Conservation (phyloP, 2,113 vertebrate species). For the Himantopus leucocephalus region DNA sequence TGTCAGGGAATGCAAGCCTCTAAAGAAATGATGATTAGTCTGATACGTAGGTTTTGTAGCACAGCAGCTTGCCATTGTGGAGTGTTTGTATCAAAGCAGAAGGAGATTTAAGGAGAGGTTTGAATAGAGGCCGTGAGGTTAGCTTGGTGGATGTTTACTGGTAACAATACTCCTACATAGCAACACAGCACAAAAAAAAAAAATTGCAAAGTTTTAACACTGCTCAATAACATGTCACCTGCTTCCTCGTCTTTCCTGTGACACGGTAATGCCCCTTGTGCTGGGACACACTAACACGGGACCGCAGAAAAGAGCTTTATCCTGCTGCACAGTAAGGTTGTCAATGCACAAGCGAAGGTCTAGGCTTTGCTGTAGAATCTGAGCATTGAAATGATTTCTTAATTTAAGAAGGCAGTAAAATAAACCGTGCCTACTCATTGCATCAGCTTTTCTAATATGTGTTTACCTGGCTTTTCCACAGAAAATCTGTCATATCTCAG, state of each 20-base stretch:
- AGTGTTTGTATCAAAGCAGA: constrained; percentile 35
- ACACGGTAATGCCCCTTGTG: not conserved
- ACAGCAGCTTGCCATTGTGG: not conserved
- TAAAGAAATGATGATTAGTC: not conserved
- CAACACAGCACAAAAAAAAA: not conserved
- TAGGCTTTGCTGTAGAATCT: not conserved
- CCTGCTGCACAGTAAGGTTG: not conserved
- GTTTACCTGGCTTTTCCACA: not conserved
- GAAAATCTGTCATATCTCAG: not conserved
- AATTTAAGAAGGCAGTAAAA: not conserved
- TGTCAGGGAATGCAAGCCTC: not conserved
- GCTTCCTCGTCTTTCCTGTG: not conserved
- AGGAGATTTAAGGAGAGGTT: not conserved
- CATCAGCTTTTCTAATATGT: not conserved
- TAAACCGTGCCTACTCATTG: not conserved
- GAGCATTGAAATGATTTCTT: not conserved
- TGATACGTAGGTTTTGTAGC: not conserved
- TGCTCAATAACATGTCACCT: not conserved
- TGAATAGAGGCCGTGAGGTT: not conserved
- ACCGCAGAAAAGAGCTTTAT: not conserved
- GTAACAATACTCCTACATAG: not conserved
- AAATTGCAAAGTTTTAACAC: not conserved
- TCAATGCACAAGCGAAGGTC: not conserved
- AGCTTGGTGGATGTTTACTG: not conserved
- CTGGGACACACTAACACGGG: not conserved